Base-by-base conservation (phyloP, 2,888 invertebrate genomes). In the Galerucella calmariensis region DNA sequence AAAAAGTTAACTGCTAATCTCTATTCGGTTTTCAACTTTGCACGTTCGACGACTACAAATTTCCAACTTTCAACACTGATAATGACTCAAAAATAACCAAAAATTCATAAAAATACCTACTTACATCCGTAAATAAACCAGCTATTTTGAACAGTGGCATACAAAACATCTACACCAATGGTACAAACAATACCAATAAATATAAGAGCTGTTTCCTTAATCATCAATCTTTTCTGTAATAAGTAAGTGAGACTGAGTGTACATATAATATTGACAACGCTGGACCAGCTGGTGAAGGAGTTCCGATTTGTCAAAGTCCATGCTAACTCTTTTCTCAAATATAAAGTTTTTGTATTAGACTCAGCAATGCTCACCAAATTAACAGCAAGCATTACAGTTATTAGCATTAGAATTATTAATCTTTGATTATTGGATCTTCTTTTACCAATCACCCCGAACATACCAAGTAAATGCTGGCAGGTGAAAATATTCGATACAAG, bases 111-210 rank as follows among this genome's bases (percentile, higher is more conserved):
- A 35, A 41, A 41, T 41, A 41, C 35, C 35, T 41, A 70, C 70
- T 70, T 51, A 70, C 70, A 63, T 44, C 20, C 14, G 14, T 63
- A 70, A 24, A 70, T 51, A 16, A 51, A 63, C 27, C n/a, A 16
- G 20, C 53, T 48, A 16, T 14, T 27, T 9, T 11, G 46, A 16
- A n/a, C 63, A 27, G 62, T 12, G 2, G 53, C 35, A 63, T 63
- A 70, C 4, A 70, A 20, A 8, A 63, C 3, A 51, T 16, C 41
- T 5, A n/a, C 16, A 41, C 53, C 70, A 24, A 53, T 46, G 0
- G 16, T 16, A 58, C 11, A 27, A 4, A 59, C 12, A 14, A 68
- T 14, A 46, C 56, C 44, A 5, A 63, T 10, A 10, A 70, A 10
- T 0, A 70, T 53, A 12, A 70, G 16, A 9, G 48, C 1, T 10